Percentiles rank a stretch among this genome's conserved stretches.
These are phyloP conservation scores for Ochlodes sylvanus DNA, from an alignment of 2,888 invertebrate species.

Conservation along the genomic window DNA sequence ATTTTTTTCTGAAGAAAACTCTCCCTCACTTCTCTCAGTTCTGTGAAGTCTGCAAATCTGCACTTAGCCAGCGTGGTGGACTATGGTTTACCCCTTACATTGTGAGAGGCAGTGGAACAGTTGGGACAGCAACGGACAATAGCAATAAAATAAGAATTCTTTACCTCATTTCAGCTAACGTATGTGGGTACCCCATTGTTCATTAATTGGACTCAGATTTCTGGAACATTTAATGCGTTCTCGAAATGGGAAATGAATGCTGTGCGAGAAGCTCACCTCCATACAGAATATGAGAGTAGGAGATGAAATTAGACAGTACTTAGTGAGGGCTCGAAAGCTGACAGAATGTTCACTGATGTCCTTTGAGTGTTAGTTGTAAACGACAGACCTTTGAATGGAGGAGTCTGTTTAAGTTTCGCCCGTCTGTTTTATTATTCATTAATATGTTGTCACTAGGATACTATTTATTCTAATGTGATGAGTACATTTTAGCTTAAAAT, in stretches of 20 bases:
- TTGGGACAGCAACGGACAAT: too few species aligned
- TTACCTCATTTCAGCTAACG: background rate
- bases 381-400: background rate
- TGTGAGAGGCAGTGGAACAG: too few species aligned
- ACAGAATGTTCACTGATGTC: background rate
- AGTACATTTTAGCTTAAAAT: too few species aligned
- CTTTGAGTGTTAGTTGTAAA: background rate
- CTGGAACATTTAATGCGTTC: background rate
- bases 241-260: background rate
- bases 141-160: background rate
- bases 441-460: background rate
- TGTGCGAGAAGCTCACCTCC: background rate
- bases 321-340: background rate
- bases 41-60: too few species aligned
- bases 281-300: constrained; percentile 2
- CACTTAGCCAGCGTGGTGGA: too few species aligned
- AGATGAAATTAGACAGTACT: background rate
- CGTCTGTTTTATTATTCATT: background rate
- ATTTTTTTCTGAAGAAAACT: too few species aligned
- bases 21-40: too few species aligned
- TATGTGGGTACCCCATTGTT: too few species aligned
- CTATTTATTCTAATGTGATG: too few species aligned
- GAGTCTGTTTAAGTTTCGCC: too few species aligned
- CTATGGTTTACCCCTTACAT: too few species aligned
- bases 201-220: background rate